Evolutionary conservation across 2,797 vertebrate genomes (phyloP), one percentile per base, ranked within the genome.

Genomic region (Syndactyla subalaris): DNA sequence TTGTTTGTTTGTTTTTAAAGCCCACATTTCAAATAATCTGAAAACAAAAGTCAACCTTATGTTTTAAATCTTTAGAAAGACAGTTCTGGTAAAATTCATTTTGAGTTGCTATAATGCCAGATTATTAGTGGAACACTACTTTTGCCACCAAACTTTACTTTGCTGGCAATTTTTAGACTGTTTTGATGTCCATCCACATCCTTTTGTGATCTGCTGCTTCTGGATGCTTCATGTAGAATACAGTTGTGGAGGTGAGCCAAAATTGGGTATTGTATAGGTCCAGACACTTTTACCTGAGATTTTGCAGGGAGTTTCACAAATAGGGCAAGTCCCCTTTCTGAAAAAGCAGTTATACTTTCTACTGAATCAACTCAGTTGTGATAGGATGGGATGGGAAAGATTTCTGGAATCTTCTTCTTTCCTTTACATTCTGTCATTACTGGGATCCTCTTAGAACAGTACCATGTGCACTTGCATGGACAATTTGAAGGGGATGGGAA

Each of bases 91-190:
- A 71, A 61, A 75, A 79, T 22, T 77, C 10, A 30, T 15, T 6
- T 43, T 73, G 8, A 58, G 45, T 32, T 13, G 5, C 1, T 67
- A 18, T 19, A 58, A 34, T 27, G 16, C 6, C 29, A 73, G 14
- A 61, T 70, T 63, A 27, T 70, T 79, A 52, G 26, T 41, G 32
- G 83, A 88, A 41, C 86, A 67, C 12, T 92, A 65, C 72, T 80
- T 97, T 65, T 80, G 49, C 34, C 68, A 92, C 18, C 70, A 91
- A 85, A 34, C 41, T n/a, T 94, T 92, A 75, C 66, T 84, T 95
- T 95, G 30, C 23, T 91, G 78, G n/a, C n/a, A 92, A 48, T 88
- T 95, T 46, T 93, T 85, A 51, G 72, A 74, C 70, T 95, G 46
- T 62, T 85, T 92, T 94, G 48, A 85, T 77, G 92, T 92, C 70